phyloP scores from a whole-genome alignment of 2,888 invertebrate species.

The Gryllus longicercus region DNA sequence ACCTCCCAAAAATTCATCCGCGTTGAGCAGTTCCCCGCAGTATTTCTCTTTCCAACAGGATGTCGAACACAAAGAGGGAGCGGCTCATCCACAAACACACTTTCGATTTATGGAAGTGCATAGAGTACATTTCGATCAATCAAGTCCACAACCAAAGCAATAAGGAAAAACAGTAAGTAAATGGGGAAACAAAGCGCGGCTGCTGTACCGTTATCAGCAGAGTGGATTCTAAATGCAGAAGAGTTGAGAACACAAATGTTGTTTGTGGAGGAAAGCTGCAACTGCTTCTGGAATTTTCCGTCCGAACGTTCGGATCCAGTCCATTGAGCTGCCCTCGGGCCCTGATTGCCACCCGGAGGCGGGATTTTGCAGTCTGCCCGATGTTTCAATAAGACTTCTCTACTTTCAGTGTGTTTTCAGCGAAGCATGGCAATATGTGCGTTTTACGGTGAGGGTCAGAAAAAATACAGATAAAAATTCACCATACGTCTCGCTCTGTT shows the following conservation, averaged over 20 bases:
- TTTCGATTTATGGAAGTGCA: too few species aligned
- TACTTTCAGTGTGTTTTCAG: not conserved
- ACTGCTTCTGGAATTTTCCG: not conserved
- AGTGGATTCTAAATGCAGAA: not conserved
- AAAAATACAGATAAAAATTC: too few species aligned
- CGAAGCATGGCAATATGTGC: too few species aligned
- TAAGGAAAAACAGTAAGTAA: not conserved
- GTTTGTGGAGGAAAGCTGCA: not conserved
- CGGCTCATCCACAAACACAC: too few species aligned
- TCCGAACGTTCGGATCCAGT: not conserved
- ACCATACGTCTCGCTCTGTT: too few species aligned
- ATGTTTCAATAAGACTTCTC: not conserved
- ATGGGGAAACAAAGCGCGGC: not conserved
- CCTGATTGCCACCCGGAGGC: not conserved
- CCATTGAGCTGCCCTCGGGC: not conserved
- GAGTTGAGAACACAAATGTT: not conserved
- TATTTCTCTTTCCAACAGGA: too few species aligned
- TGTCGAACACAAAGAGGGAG: too few species aligned
- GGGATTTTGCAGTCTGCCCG: not conserved
- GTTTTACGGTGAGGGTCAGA: too few species aligned
- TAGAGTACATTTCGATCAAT: too few species aligned
- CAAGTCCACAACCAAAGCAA: not conserved
- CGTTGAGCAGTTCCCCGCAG: too few species aligned
- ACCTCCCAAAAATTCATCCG: too few species aligned
- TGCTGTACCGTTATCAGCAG: too few species aligned